Evolutionary conservation across 2,888 invertebrate genomes (phyloP), one percentile per base, ranked within the genome.

Genomic region (Lottia gigantea): DNA sequence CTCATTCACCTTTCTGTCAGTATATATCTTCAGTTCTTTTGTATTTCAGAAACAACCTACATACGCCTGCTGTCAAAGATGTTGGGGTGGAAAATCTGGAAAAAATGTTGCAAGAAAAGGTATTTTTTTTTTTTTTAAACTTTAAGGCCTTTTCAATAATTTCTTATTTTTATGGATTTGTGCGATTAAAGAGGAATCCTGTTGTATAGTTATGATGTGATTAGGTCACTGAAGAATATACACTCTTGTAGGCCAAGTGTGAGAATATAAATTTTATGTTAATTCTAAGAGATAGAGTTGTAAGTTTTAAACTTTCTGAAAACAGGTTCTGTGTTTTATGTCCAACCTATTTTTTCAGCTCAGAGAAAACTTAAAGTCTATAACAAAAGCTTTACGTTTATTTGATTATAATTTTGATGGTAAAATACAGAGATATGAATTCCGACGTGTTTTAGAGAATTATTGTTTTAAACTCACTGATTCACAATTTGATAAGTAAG

Each of bases 351-450:
- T 31, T 7, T 16, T 40, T 11, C 70, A 79, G 79, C 62, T 85
- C 67, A 78, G 78, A 46, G 72, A 74, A n/a, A 85, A 86, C 70
- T 66, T 86, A 70, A 84, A 83, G 74, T 78, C 81, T 16, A 81
- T 87, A 11, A 76, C 85, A 49, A 85, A 84, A 69, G 85, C 83
- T n/a, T 68, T 88, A 67, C 84, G 84, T 65, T 73, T 87, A 67
- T 87, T 85, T 81, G 87, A 88, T 75, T 88, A 87, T 76, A 88
- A 88, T 76, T 77, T 85, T 68, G 87, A 88, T 78, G 86, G 87
- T 3, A 82, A 83, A 47, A 83, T 88, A 40, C 86, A 87, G 78
- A 74, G 83, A 68, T 86, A 86, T 78, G 87, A 87, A 66, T 78
- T 88, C 73, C 75, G 86, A 25, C 75, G 85, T 68, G 86, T 88